phyloP scores from a whole-genome alignment of 2,113 vertebrate genomes.

The Hemibagrus wyckioides region DNA sequence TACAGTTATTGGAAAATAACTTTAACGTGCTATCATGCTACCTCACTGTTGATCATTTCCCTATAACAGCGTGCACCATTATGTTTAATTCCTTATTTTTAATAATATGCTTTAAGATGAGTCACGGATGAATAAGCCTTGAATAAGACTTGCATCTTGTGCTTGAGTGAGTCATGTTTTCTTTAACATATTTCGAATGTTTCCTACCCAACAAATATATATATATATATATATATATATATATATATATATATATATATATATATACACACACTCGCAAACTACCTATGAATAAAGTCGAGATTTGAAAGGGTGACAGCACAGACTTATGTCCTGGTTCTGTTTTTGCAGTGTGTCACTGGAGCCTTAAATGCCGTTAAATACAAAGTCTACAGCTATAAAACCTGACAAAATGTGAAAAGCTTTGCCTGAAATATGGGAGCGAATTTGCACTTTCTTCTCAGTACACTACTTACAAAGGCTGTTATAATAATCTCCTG shows the following conservation, averaged over 20 bases:
- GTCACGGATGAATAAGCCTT: not conserved
- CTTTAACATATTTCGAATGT: not conserved
- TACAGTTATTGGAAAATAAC: not conserved
- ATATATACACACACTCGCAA: too few relatives aligned
- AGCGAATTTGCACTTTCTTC: constrained; percentile 8
- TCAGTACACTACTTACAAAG: not conserved
- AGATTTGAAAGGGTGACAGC: not conserved
- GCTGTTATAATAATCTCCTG: constrained; percentile 16
- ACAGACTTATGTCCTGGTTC: not conserved
- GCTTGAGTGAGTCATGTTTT: not conserved
- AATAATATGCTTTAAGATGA: not conserved
- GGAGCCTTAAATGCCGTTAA: not conserved
- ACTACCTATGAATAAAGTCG: not conserved
- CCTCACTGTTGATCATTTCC: not conserved
- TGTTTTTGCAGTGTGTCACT: not conserved
- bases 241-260: too few relatives aligned
- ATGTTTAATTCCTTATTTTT: not conserved
- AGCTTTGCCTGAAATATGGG: not conserved
- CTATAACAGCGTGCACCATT: not conserved
- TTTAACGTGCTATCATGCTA: not conserved
- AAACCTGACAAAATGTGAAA: constrained; percentile 24
- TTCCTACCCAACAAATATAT: too few relatives aligned
- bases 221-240: too few relatives aligned
- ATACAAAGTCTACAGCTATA: not conserved
- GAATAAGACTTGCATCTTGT: not conserved